A percentile compares a stretch with the other conserved stretches of the same genome.
Evolutionary conservation across 2,888 invertebrate species (phyloP).

Genomic region (Agriopis marginaria): DNA sequence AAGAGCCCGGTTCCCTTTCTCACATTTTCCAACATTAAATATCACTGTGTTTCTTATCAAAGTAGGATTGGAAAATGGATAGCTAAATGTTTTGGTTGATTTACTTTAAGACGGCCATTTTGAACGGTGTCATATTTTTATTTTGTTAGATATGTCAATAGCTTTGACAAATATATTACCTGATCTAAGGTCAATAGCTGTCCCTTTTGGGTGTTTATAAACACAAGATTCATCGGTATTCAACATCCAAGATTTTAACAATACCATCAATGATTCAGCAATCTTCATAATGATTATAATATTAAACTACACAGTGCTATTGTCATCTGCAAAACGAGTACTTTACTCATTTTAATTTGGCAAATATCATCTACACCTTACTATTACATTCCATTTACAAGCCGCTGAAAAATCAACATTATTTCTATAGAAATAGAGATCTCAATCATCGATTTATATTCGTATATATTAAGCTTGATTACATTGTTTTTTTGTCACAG

Average conservation of each 20-base stretch:
- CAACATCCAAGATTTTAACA: neutral
- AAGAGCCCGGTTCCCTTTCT: too few relatives aligned
- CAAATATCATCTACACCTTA: constrained; percentile 38
- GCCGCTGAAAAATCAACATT: constrained; percentile 14
- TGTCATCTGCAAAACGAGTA: constrained; percentile 4
- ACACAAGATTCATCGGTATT: too few relatives aligned
- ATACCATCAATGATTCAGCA: constrained; percentile 2
- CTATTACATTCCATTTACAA: constrained; percentile 30
- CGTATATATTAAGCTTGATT: constrained; percentile 16
- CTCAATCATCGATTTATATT: neutral
- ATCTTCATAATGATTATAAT: constrained; percentile 1
- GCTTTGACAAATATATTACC: too few relatives aligned
- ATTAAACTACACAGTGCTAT: constrained; percentile 5
- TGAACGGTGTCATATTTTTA: too few relatives aligned
- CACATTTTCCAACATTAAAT: too few relatives aligned
- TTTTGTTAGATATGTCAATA: too few relatives aligned
- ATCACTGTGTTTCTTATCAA: too few relatives aligned
- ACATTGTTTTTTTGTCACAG: constrained; percentile 8
- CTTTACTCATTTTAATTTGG: constrained; percentile 29
- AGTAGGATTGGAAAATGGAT: too few relatives aligned
- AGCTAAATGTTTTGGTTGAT: too few relatives aligned
- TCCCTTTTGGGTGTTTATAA: too few relatives aligned
- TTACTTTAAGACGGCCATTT: too few relatives aligned
- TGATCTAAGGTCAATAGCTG: too few relatives aligned
- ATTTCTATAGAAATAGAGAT: constrained; percentile 3